Evolutionary conservation across 2,113 vertebrate species (phyloP).

Genomic region (Zapus hudsonius): DNA sequence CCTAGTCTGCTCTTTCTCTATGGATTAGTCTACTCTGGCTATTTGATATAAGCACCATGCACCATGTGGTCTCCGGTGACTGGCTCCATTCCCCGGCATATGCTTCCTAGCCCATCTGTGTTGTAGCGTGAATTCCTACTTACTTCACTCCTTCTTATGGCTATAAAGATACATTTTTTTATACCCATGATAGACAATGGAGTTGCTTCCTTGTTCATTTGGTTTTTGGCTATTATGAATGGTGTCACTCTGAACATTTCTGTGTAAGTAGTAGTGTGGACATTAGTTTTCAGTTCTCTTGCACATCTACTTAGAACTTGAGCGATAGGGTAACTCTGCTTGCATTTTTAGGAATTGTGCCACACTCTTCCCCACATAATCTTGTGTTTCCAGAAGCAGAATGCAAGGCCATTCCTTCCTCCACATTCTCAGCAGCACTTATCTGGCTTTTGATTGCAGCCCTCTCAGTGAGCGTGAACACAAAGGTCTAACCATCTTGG

Average conservation of each 20-base stretch:
- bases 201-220: too few species aligned
- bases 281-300: not conserved
- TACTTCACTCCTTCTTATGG: not conserved
- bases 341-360: constrained; percentile 17
- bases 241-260: not conserved
- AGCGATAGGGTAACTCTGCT: not conserved
- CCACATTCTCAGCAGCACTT: not conserved
- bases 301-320: not conserved
- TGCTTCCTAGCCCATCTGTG: not conserved
- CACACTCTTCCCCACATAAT: not conserved
- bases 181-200: too few species aligned
- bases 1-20: not conserved
- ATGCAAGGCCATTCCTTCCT: not conserved
- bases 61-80: not conserved
- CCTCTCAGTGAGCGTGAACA: not conserved
- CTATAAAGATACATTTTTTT: too few species aligned
- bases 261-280: not conserved
- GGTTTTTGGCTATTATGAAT: not conserved
- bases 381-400: not conserved
- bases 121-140: not conserved
- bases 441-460: not conserved
- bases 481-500: too few species aligned
- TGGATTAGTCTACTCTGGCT: not conserved
- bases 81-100: not conserved
- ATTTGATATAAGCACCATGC: not conserved